Evolutionary conservation across 2,888 invertebrate genomes (phyloP), one percentile per base, ranked within the genome.

Genomic region (Cyrtodaria siliqua): DNA sequence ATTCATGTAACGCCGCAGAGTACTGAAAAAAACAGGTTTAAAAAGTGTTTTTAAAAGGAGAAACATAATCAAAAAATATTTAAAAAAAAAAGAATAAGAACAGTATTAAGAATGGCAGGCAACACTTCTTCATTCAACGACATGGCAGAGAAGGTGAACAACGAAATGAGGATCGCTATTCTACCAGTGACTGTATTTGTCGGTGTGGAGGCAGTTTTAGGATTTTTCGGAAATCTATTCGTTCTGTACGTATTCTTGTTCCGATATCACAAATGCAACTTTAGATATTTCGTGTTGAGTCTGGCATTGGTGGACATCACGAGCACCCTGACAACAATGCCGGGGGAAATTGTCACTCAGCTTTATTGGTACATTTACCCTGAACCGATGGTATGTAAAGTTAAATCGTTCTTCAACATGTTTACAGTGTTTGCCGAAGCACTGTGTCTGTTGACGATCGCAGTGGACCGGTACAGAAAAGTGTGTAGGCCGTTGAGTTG

Each of bases 381-480:
- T 0, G 14, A 50, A 14, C 47, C 55, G 1, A 24, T 50, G 33
- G 1, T 80, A 16, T 80, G 80, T 38, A 80, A 80, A 47, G 66
- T 67, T 0, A 80, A 80, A 20, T 80, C 80, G 3, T 73, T 76
- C 73, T 80, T 76, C 56, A 80, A 80, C 59, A 57, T 80, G 23
- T 77, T 80, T 59, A 80, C 80, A 14, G 80, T 80, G 3, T 55
- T 50, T 18, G 79, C 75, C 1, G 85, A 86, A 16, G 86, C 85
- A 0, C 44, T 87, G 6, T 82, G 81, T 53, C 72, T 89, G 12
- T 64, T 87, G 6, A 76, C 84, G 2, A 87, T 89, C 42, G 83
- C 86, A 6, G 68, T 87, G 9, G 88, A 87, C 50, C 64, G 90
- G 3, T 88, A 83, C 67, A 55, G 80, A 42, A 88, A 88, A 60